Evolutionary conservation across 2,888 invertebrate species (phyloP).

Genomic region (Phania funesta): DNA sequence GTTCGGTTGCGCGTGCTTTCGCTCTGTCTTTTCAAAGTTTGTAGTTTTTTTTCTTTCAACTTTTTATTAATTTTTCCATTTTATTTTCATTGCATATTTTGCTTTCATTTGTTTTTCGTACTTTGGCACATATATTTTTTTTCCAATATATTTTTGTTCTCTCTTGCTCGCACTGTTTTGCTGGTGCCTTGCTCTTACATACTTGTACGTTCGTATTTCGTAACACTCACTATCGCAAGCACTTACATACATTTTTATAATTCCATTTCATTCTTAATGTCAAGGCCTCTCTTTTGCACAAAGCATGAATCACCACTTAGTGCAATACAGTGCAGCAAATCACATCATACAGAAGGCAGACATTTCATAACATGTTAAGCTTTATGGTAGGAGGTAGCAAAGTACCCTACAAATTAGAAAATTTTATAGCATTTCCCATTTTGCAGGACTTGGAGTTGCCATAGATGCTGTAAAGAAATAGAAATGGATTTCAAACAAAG

Average conservation of each 20-base stretch:
- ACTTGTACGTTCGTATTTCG: conserved; percentile 56
- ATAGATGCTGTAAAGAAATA: too few relatives aligned
- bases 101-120: conserved; percentile 35
- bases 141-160: not conserved
- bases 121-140: conserved; percentile 43
- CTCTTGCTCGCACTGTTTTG: conserved; percentile 3
- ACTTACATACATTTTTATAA: conserved; percentile 61
- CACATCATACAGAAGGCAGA: not conserved
- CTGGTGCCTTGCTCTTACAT: conserved; percentile 35
- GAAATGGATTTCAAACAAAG: too few relatives aligned
- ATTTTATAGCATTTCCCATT: too few relatives aligned
- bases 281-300: conserved; percentile 56
- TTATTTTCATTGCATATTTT: conserved; percentile 27
- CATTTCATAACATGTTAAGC: too few relatives aligned
- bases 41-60: not conserved
- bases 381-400: too few relatives aligned
- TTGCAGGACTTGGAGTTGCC: too few relatives aligned
- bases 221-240: conserved; percentile 64
- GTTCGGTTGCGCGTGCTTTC: not conserved
- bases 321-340: not conserved
- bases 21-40: conserved; percentile 13
- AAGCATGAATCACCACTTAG: conserved; percentile 50
- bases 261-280: conserved; percentile 60
- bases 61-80: conserved; percentile 21
- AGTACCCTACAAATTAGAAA: too few relatives aligned